Percentiles rank a stretch among this genome's conserved stretches.
Evolutionary conservation across 2,888 invertebrate genomes (phyloP).

Genomic region (Xiphydria camelus): DNA sequence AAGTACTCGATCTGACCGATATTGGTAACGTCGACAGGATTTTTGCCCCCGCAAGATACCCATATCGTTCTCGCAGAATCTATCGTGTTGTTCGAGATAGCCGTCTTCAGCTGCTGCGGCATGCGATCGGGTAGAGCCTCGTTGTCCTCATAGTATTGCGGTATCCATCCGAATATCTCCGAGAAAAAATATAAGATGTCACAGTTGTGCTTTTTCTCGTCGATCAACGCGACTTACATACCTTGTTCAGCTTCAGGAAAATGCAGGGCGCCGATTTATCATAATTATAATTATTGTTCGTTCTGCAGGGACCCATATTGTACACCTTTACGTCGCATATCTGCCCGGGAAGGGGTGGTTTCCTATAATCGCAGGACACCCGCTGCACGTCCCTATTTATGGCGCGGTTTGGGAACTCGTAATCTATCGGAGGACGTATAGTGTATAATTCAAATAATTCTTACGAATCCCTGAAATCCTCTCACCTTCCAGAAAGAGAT

Average conservation of each 20-base stretch:
- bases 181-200: constrained; percentile 32
- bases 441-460: neutral
- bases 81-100: constrained; percentile 62
- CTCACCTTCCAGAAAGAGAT: constrained; percentile 78
- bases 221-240: too few species aligned
- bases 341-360: constrained; percentile 66
- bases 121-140: constrained; percentile 72
- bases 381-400: constrained; percentile 60
- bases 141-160: constrained; percentile 75
- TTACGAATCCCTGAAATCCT: too few species aligned
- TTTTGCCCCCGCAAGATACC: constrained; percentile 94
- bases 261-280: constrained; percentile 89
- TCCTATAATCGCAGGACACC: constrained; percentile 69
- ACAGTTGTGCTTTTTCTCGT: neutral
- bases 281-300: constrained; percentile 82
- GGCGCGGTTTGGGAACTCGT: constrained; percentile 47
- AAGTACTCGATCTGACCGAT: constrained; percentile 83
- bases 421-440: constrained; percentile 42
- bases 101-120: constrained; percentile 75
- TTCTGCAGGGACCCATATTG: constrained; percentile 76
- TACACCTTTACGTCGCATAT: constrained; percentile 81
- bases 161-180: constrained; percentile 88
- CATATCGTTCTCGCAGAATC: constrained; percentile 67
- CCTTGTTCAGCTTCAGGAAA: constrained; percentile 95
- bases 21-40: constrained; percentile 90